Base-by-base conservation (phyloP, 2,113 vertebrate species). In the Myotis lucifugus region DNA sequence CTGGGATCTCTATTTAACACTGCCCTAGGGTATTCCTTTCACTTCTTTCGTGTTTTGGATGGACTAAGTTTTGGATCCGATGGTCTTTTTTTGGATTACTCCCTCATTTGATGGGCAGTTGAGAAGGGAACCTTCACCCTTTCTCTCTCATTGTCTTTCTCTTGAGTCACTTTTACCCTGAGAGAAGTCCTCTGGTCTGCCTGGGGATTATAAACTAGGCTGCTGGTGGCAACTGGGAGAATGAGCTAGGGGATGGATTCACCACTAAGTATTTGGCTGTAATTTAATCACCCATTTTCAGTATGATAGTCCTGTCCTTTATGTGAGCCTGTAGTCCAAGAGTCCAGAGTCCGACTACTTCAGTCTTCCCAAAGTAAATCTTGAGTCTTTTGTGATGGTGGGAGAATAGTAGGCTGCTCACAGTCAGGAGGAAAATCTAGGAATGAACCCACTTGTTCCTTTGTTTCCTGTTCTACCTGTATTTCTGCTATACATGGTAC, bases 11-110 rank as follows among this genome's bases (percentile, higher is more conserved):
- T 67, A 3, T 59, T 73, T 70, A 76, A 76, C 21, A 50, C 27
- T 81, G 18, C 21, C 29, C 34, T 85, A 50, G 72, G 66, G 82
- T 52, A 54, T 91, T 85, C 66, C 3, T 2, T 95, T 84, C 21
- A 37, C 67, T 29, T 90, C 37, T 88, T 78, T 79, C 72, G 88
- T 94, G 79, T 61, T 9, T 73, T 88, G 54, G 17, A 84, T 83
- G 34, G 23, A 27, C 34, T 85, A 78, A 88, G 54, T 93, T 54
- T n/a, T 84, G 37, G 77, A 54, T 85, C 56, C 50, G n/a, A 27
- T 73, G 40, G 34, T 88, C 70, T 88, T 72, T 92, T 82, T 50
- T 81, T 74, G 15, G 17, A 56, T 72, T 77, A 48, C 64, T 72
- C 52, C 32, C 84, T 84, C 40, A 40, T 78, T 92, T 59, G 64